phyloP scores from a whole-genome alignment of 2,888 invertebrate species.

The Holacanthella duospinosa region DNA sequence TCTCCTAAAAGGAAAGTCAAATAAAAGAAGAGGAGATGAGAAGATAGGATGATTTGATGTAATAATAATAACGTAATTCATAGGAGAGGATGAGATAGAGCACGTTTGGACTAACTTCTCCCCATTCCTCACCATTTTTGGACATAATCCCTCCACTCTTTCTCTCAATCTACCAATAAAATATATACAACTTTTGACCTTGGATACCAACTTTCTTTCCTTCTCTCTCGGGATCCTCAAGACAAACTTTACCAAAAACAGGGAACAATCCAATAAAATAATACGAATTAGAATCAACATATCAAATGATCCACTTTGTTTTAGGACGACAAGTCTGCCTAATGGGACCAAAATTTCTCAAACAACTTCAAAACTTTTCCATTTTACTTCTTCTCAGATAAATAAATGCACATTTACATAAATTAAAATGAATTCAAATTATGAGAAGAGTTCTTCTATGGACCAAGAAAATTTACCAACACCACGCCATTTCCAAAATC shows the following conservation, averaged over 20 bases:
- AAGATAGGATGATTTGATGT: background rate
- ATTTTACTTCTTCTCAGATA: background rate
- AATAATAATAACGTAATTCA: background rate
- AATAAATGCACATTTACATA: background rate
- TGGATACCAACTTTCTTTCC: background rate
- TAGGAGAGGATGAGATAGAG: background rate
- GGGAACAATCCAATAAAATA: background rate
- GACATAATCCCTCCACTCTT: too few species aligned
- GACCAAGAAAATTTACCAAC: too few species aligned
- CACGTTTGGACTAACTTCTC: background rate
- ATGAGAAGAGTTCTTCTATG: background rate
- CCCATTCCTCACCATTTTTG: background rate
- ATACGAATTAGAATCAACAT: background rate
- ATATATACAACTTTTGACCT: background rate
- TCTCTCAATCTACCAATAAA: too few species aligned
- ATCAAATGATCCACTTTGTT: constrained; percentile 4
- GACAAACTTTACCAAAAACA: background rate
- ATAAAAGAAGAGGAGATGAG: background rate
- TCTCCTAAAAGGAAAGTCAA: background rate
- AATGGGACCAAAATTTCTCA: background rate
- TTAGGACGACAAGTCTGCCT: constrained; percentile 1
- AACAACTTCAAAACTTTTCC: background rate
- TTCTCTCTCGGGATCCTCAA: background rate
- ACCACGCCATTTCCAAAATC: too few species aligned
- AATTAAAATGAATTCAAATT: constrained; percentile 4